Evolutionary conservation across 2,888 invertebrate species (phyloP).

Genomic region (Eilema sororculum): DNA sequence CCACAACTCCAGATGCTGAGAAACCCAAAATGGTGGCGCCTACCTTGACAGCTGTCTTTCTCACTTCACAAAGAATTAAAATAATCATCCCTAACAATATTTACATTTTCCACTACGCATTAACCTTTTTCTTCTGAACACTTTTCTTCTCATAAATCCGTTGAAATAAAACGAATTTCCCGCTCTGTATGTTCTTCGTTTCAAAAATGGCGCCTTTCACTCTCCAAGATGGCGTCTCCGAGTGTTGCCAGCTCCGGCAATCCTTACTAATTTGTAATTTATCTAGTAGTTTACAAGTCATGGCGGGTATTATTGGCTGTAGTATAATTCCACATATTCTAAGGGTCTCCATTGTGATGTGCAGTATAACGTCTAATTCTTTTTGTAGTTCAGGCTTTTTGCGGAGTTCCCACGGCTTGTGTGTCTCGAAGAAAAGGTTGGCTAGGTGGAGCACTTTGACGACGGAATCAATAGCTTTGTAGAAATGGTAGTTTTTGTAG

Average conservation of each 20-base stretch:
- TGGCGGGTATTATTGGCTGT: slow-evolving; percentile 94
- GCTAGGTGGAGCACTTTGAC: slow-evolving; percentile 91
- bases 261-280: slow-evolving; percentile 85
- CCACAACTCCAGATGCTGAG: no score
- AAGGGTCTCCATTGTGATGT: slow-evolving; percentile 94
- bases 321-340: slow-evolving; percentile 91
- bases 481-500: slow-evolving; percentile 93
- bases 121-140: slow-evolving; percentile 67
- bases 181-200: slow-evolving; percentile 73
- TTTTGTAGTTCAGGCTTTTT: slow-evolving; percentile 87
- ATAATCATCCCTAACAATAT: neutral
- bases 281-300: slow-evolving; percentile 90
- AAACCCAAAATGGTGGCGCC: no score
- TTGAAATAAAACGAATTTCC: slow-evolving; percentile 80
- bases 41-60: no score
- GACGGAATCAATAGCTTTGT: slow-evolving; percentile 93
- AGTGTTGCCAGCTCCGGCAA: slow-evolving; percentile 72
- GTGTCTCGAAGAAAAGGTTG: slow-evolving; percentile 95
- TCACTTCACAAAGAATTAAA: no score
- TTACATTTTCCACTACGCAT: slow-evolving; percentile 39
- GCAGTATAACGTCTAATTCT: slow-evolving; percentile 91
- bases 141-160: slow-evolving; percentile 75
- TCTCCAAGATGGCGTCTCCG: slow-evolving; percentile 76
- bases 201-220: slow-evolving; percentile 74
- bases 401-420: slow-evolving; percentile 95